Evolutionary conservation across 1,140 invertebrate genomes (phyloP), one percentile per base, ranked within the genome.

Genomic region (Sarcophaga peregrina): DNA sequence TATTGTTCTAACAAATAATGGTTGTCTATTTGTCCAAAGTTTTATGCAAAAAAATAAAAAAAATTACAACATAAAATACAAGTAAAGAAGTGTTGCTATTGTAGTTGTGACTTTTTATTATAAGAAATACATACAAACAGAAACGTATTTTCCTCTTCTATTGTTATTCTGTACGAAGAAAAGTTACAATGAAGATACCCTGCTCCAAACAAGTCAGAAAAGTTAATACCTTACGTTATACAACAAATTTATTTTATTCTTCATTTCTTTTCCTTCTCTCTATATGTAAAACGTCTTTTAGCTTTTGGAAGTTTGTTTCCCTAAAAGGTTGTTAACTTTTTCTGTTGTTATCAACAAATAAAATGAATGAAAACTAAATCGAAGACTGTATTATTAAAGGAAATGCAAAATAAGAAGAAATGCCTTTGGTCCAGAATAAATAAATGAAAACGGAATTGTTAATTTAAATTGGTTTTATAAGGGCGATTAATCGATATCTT

Each of bases 11-110:
- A 17, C 47, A 78, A 78, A 52, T 78, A 78, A 78, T 78, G 48
- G 11, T 20, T 52, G 75, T 78, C 75, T 78, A 78, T 78, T 78
- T 78, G 75, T 78, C 48, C 50, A 50, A 78, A 52, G 75, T 78
- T 78, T 78, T 50, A 72, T 37, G 25, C 25, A 37, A 37, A 37
- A 37, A 37, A 37, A 37, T 2, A 37, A 37, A 37, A 37, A 37
- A 37, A 37, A 37, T 37, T 37, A 37, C 25, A 37, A 37, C 25
- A 37, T 37, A 37, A 37, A 37, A 37, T 37, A 37, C 25, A 37
- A 37, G 25, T 37, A 37, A 37, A 37, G 25, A 37, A 37, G 25
- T 37, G 25, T 37, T 37, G 25, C 4, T 37, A 4, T 37, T 37
- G 25, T 37, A 2, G 25, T 37, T 37, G 25, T 37, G 1, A 52